Evolutionary conservation across 2,797 vertebrate genomes (phyloP).

Genomic region (Muscicapa comitata): DNA sequence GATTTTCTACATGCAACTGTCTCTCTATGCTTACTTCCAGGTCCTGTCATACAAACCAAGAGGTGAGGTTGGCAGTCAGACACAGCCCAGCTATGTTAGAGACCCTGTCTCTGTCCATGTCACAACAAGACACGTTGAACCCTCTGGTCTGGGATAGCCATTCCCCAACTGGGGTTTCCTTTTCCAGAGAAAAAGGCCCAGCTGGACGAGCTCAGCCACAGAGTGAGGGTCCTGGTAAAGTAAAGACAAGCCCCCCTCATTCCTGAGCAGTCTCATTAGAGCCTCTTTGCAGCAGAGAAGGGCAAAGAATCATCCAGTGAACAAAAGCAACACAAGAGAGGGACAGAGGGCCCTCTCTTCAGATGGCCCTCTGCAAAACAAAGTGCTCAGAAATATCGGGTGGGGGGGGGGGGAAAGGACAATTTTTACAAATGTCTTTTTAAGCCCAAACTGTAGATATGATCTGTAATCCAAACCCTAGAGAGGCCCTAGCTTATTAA

Average conservation of each 20-base stretch:
- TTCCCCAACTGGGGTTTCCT: neutral
- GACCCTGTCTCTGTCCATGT: neutral
- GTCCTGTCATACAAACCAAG: neutral
- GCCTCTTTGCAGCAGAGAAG: neutral
- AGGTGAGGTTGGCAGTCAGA: accelerated
- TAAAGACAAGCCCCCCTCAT: neutral
- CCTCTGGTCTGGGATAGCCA: neutral
- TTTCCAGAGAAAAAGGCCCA: neutral
- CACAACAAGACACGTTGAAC: neutral
- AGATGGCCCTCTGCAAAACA: neutral
- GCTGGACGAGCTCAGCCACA: neutral
- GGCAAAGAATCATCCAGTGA: neutral
- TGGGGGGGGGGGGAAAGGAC: accelerated
- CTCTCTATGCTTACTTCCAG: neutral
- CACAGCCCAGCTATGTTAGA: neutral
- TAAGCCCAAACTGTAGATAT: neutral
- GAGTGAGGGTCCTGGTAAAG: accelerated
- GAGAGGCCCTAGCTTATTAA: neutral
- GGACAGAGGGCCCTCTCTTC: neutral
- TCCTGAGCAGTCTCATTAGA: neutral
- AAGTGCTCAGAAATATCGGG: neutral
- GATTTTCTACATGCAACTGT: accelerated
- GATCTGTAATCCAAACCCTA: neutral
- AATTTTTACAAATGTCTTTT: neutral
- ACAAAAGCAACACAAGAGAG: neutral